These are phyloP conservation scores for Dendrophyllia cribrosa DNA, from an alignment of 64 coral and sea anemone genomes.

Conservation along the genomic window DNA sequence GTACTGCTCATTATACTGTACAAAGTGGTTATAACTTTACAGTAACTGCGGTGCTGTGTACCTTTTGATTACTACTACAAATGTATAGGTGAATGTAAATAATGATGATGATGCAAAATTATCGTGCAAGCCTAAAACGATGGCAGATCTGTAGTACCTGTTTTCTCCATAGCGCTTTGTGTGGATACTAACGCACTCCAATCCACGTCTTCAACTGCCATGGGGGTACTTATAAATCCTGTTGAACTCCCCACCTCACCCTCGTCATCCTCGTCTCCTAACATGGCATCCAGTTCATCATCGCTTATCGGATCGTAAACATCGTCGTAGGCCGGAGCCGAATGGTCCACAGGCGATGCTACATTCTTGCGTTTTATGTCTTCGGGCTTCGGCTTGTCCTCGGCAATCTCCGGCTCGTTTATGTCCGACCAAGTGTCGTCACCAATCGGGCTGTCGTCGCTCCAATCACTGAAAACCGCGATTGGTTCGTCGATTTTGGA, in stretches of 20 bases:
- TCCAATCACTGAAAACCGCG: conserved; percentile 94
- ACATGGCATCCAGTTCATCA: conserved; percentile 96
- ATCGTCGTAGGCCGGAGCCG: conserved; percentile 77
- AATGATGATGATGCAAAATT: too few species aligned
- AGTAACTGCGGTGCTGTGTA: too few species aligned
- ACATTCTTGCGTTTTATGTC: not conserved
- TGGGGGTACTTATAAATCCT: conserved; percentile 41
- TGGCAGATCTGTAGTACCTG: conserved; percentile 44
- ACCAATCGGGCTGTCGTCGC: conserved; percentile 90
- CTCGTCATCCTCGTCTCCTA: conserved; percentile 79
- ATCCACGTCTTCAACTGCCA: conserved; percentile 95
- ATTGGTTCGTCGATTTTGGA: conserved; percentile 65
- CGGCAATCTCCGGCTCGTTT: conserved; percentile 58
- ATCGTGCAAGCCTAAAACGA: too few species aligned
- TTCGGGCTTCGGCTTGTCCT: conserved; percentile 11
- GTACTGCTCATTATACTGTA: too few species aligned
- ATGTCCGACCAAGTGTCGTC: conserved; percentile 86
- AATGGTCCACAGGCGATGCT: not conserved
- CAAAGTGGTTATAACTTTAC: too few species aligned
- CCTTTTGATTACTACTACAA: too few species aligned
- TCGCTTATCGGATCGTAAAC: conserved; percentile 99
- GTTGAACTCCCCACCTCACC: conserved; percentile 25
- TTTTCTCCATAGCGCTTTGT: conserved; percentile 58
- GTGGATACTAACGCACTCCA: conserved; percentile 86
- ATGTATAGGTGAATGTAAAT: too few species aligned